Evolutionary conservation across 2,888 invertebrate genomes (phyloP), one percentile per base, ranked within the genome.

Genomic region (Cataglyphis rosenhaueri): DNA sequence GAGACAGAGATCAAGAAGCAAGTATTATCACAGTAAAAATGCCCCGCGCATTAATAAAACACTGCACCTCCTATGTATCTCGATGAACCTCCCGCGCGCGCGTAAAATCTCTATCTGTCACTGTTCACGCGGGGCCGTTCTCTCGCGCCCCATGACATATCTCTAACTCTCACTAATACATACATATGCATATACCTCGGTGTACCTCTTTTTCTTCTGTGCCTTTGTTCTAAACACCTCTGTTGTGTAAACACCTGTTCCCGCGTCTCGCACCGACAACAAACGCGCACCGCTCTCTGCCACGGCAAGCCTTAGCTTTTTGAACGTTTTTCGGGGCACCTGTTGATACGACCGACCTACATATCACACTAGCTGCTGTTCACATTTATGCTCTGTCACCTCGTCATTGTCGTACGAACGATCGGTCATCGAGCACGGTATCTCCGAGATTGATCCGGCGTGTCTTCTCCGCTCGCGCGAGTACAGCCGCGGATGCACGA

Each of bases 301-400:
- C 59, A 79, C 73, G 73, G 66, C 78, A 70, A 79, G 73, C 29
- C 81, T 81, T 62, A 68, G 85, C 81, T 86, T 88, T 90, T 90
- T 90, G 86, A 87, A 89, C 84, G 87, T 87, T 91, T 91, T 90
- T 90, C 87, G 90, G 85, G 85, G 90, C 90, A 90, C 90, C 90
- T 90, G 90, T 90, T 90, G 90, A 90, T 90, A 89, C 84, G 78
- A 71, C 73, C 86, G 83, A 82, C 85, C 86, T 87, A 86, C 86
- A 84, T 81, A 89, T 44, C 35, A 71, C 59, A 78, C 73, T 52
- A 52, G 52, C n/a, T 59, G 52, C 73, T 71, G 71, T 71, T 59
- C 44, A 71, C 44, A 79, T 79, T 79, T 79, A 71, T 78, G 52
- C 52, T n/a, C 52, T 52, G 71, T 79, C 78, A 79, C 78, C 73